Percentiles rank a stretch among this genome's conserved stretches.
phyloP scores from a whole-genome alignment of 2,797 vertebrate species.

The Hirundo rustica region DNA sequence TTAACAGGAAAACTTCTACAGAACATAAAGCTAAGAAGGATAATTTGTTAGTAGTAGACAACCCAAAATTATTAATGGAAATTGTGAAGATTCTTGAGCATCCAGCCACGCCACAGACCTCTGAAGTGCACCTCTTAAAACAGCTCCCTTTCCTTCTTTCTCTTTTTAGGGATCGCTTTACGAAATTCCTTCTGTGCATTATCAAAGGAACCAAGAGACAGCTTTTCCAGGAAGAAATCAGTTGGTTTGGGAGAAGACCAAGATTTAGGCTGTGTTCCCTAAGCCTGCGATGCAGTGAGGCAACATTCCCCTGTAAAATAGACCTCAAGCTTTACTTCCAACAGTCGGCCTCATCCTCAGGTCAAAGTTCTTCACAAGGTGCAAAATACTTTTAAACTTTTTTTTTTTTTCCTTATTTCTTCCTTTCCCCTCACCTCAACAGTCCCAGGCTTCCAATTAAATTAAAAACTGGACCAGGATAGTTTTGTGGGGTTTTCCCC shows the following conservation, averaged over 20 bases:
- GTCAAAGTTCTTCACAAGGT: not conserved
- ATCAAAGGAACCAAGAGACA: not conserved
- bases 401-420: not conserved
- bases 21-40: not conserved
- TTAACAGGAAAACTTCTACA: not conserved
- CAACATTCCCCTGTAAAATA: not conserved
- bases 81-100: not conserved
- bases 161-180: not conserved
- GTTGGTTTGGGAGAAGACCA: not conserved
- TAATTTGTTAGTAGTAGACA: not conserved
- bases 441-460: not conserved
- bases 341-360: not conserved
- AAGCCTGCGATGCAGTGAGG: not conserved
- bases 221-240: not conserved
- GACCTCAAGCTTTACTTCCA: not conserved
- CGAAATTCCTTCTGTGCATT: not conserved
- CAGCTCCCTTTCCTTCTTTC: no score
- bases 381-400: not conserved
- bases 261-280: not conserved
- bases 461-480: not conserved
- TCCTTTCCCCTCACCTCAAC: not conserved
- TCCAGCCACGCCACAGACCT: rapidly evolving
- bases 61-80: not conserved
- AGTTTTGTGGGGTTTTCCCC: not conserved
- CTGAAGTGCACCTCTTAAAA: not conserved